Evolutionary conservation across 1,140 invertebrate genomes (phyloP), one percentile per base, ranked within the genome.

Genomic region (Habropoda laboriosa): DNA sequence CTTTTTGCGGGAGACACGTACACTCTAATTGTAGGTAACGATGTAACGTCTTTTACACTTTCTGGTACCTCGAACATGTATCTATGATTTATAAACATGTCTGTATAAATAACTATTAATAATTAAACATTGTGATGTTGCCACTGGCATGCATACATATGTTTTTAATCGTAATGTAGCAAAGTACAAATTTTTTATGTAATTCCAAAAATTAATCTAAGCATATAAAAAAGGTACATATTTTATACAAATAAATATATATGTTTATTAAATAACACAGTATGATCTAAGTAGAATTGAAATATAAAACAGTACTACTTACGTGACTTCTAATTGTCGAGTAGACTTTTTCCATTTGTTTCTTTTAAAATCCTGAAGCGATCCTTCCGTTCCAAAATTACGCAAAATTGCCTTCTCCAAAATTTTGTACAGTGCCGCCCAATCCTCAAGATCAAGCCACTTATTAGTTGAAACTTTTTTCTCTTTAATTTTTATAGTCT

Each of bases 391-490:
- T 30, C 71, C 73, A 32, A 67, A 68, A 45, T 89, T 88, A 4
- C 85, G 81, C n/a, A 89, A 61, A 57, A 89, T 57, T 27, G 87
- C 89, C 55, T 82, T 87, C 21, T 88, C 77, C 53, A 90, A 38
- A 57, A 89, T 85, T 45, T 83, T 76, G 12, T 90, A 90, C 1
- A 90, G 55, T 1, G 87, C 82, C 10, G 81, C 78, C 89, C 89
- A 90, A 32, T 90, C 89, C 45, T 89, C 86, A 6, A 89, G 35
- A 55, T 85, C 76, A n/a, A 90, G 80, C 89, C 89, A 90, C 58
- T 90, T 90, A 55, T 90, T 90, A 0, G 89, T 90, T 0, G 49
- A 78, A 24, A 89, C 73, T 51, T 82, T 85, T 61, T 77, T 86
- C 30, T 85, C 85, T 38, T 86, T 79, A 38, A 89, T 86, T 51